Evolutionary conservation across 2,888 invertebrate genomes (phyloP).

Genomic region (Drosophila falleni): DNA sequence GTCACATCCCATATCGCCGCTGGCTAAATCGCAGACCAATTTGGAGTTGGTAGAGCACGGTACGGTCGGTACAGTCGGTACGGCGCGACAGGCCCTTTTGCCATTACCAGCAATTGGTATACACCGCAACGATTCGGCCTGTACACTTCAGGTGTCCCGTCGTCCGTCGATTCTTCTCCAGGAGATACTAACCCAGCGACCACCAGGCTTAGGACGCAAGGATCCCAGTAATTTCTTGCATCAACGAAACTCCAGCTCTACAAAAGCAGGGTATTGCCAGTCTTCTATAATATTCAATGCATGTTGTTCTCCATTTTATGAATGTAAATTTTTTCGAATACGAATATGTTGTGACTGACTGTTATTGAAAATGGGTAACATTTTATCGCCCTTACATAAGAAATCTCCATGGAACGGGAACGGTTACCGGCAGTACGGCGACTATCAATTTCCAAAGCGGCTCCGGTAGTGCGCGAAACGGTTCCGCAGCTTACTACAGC

Average conservation of each 20-base stretch:
- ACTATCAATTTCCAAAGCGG: constrained; percentile 81
- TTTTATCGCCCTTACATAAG: constrained; percentile 23
- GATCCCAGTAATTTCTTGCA: constrained; percentile 66
- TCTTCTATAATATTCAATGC: neutral
- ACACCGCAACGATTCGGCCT: constrained; percentile 81
- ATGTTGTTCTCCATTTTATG: neutral
- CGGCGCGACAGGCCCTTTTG: constrained; percentile 67
- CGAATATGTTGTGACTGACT: neutral
- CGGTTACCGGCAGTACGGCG: constrained; percentile 78
- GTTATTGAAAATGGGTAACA: neutral
- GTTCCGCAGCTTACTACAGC: constrained; percentile 62
- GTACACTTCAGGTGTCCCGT: constrained; percentile 83
- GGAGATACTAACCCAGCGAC: constrained; percentile 86
- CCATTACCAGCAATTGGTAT: constrained; percentile 64
- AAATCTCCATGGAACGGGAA: constrained; percentile 75
- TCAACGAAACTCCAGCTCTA: constrained; percentile 56
- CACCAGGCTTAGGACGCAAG: constrained; percentile 88
- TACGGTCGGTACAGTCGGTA: constrained; percentile 35
- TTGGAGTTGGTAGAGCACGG: constrained; percentile 78
- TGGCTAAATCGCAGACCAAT: constrained; percentile 83
- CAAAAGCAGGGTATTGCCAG: constrained; percentile 77
- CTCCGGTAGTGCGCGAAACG: constrained; percentile 64
- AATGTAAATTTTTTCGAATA: neutral
- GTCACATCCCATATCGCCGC: constrained; percentile 82
- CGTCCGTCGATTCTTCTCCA: constrained; percentile 84